Base-by-base conservation (phyloP, 1,140 invertebrate genomes). In the Lordiphosa collinella region DNA sequence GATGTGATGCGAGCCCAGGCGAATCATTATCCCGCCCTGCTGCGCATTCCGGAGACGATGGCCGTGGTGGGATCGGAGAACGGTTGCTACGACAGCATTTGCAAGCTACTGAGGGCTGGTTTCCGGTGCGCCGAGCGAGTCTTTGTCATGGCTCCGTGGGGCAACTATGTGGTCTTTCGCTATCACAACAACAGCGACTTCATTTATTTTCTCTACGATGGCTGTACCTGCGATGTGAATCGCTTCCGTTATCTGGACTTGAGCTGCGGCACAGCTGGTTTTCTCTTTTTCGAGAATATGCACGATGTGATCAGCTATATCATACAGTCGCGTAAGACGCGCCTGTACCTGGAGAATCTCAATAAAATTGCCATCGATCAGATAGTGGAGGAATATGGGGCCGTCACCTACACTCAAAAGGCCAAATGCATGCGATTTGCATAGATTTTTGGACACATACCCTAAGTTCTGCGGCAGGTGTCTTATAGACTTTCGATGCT, bases 131-230 rank as follows among this genome's bases (percentile, higher is more conserved):
- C 84, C 25, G 87, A 88, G 44, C 80, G 87, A 10, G 68, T 88
- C 16, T 76, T 88, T 16, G 69, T 82, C 14, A 88, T 88, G 85
- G 86, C 87, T 1, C 87, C 87, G 4, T 88, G 87, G 87, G 87
- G 87, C 35, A 88, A 88, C 46, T 88, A 88, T 46, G 87, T 87
- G 25, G 74, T 87, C 1, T 88, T 88, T 29, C 86, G 87, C 3
- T 78, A 66, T 32, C 75, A 88, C 25, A 73, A 79, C 14, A 68
- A 68, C 16, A 60, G 41, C 2, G 73, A 88, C 36, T 80, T 74
- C 18, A 84, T 78, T 29, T 88, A 87, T 56, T 87, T 86, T 41
- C 54, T 88, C 8, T 88, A 59, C 32, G 87, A 88, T 43, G 87
- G 87, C 11, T 88, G 87, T 56, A 88, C 87, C 9, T 88, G 87